phyloP scores from a whole-genome alignment of 2,797 vertebrate species.

The Argentina silus region DNA sequence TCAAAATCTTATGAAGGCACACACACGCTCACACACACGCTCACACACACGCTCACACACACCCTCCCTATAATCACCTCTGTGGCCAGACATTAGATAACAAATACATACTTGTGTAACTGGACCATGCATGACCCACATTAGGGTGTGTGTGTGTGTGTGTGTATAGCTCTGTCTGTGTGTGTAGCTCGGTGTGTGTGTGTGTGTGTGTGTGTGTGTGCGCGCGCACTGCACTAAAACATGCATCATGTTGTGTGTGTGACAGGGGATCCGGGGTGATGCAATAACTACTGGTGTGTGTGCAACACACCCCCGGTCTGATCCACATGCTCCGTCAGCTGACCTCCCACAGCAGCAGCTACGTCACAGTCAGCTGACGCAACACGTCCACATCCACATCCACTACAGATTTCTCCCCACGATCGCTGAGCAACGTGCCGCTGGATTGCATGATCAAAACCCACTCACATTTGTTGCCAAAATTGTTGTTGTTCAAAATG shows the following conservation, averaged over 20 bases:
- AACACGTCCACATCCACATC: too few relatives aligned
- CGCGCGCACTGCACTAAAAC: neutral
- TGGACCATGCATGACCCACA: neutral
- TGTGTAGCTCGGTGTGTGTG: neutral
- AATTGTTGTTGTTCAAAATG: too few relatives aligned
- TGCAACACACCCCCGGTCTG: conserved; percentile 37
- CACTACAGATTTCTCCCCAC: too few relatives aligned
- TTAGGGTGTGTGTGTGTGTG: neutral
- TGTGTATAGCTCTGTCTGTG: neutral
- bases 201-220: neutral
- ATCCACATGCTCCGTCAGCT: neutral
- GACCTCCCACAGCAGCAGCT: neutral
- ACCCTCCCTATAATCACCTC: neutral
- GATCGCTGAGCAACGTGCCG: too few relatives aligned
- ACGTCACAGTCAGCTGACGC: neutral
- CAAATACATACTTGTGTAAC: neutral
- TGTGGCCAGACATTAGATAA: neutral
- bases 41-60: too few relatives aligned
- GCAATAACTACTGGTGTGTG: conserved; percentile 44
- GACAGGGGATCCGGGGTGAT: conserved; percentile 42
- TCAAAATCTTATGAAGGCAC: too few relatives aligned
- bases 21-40: neutral
- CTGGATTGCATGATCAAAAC: too few relatives aligned
- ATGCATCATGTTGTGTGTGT: neutral
- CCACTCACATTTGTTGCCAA: too few relatives aligned